A percentile compares a stretch with the other conserved stretches of the same genome.
phyloP scores from a whole-genome alignment of 2,113 vertebrate genomes.

The Recurvirostra avosetta region DNA sequence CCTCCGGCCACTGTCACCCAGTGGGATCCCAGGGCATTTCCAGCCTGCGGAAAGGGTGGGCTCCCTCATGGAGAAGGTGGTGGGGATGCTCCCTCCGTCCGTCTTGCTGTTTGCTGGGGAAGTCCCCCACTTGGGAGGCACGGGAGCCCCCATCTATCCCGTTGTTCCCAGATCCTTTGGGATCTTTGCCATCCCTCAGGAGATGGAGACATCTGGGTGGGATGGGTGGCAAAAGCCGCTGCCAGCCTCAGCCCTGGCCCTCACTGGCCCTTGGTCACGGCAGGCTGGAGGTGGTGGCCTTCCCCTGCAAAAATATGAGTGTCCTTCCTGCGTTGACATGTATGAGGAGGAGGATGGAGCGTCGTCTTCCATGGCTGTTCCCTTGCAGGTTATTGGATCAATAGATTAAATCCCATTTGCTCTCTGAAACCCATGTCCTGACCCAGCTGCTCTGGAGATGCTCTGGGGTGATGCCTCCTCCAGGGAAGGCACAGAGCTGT shows the following conservation, averaged over 20 bases:
- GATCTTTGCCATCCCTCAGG: not conserved
- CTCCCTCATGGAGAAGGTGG: not conserved
- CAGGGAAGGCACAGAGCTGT: not conserved
- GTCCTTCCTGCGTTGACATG: not conserved
- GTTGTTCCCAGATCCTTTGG: not conserved
- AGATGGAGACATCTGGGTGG: not conserved
- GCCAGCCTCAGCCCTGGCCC: not conserved
- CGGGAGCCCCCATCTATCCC: fast-evolving
- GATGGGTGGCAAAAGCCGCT: not conserved
- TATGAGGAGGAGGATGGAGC: not conserved
- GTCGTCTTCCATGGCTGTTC: not conserved
- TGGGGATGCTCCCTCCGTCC: not conserved
- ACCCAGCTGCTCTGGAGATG: not conserved
- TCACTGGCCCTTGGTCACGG: not conserved
- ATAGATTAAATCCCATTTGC: not conserved
- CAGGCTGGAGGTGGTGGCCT: not conserved
- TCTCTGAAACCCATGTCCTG: not conserved
- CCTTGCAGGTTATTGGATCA: not conserved
- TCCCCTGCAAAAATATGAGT: not conserved
- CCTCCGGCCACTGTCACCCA: fast-evolving
- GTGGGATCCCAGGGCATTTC: not conserved
- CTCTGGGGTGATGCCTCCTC: not conserved
- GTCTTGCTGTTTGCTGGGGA: fast-evolving
- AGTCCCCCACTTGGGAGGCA: not conserved
- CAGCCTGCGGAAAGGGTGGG: not conserved